These are phyloP conservation scores for Salarias fasciatus DNA, from an alignment of 2,797 vertebrate genomes.

Conservation along the genomic window DNA sequence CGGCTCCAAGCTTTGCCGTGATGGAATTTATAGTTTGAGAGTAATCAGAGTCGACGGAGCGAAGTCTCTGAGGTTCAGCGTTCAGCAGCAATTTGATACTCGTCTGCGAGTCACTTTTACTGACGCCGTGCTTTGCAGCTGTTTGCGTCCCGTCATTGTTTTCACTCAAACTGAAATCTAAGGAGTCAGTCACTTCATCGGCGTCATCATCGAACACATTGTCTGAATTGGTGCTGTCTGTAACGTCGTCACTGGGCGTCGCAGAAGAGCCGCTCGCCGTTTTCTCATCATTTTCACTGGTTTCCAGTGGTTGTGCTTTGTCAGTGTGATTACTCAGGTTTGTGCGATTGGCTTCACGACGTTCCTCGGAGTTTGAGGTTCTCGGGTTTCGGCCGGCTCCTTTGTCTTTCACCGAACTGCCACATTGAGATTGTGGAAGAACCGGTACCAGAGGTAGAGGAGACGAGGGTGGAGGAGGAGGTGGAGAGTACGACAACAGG, in stretches of 20 bases:
- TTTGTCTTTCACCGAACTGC: conserved; percentile 12
- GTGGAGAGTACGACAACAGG: conserved; percentile 55
- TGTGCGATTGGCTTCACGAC: fast-evolving
- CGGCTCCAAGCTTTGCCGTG: conserved; percentile 64
- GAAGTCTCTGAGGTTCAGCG: conserved; percentile 26
- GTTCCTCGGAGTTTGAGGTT: background rate
- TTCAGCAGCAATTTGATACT: conserved; percentile 3
- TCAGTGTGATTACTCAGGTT: background rate
- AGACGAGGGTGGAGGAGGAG: conserved; percentile 66
- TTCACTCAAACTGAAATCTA: conserved; percentile 34
- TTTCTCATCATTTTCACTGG: conserved; percentile 41
- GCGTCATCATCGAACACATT: conserved; percentile 70
- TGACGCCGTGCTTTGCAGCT: conserved; percentile 7
- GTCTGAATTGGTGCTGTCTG: conserved; percentile 73
- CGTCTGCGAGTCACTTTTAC: conserved; percentile 25
- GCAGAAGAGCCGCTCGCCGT: conserved; percentile 8
- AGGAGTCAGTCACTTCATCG: conserved; percentile 36
- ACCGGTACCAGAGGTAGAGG: conserved; percentile 49
- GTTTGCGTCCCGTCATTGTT: conserved; percentile 19
- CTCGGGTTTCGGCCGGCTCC: background rate
- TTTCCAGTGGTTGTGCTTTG: conserved; percentile 19
- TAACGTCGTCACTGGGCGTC: conserved; percentile 62
- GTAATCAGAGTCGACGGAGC: conserved; percentile 47
- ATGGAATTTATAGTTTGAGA: conserved; percentile 59
- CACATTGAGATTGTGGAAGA: conserved; percentile 36